These are phyloP conservation scores for Thalassaphorura encarpata DNA, from an alignment of 1,140 invertebrate species.

Conservation along the genomic window DNA sequence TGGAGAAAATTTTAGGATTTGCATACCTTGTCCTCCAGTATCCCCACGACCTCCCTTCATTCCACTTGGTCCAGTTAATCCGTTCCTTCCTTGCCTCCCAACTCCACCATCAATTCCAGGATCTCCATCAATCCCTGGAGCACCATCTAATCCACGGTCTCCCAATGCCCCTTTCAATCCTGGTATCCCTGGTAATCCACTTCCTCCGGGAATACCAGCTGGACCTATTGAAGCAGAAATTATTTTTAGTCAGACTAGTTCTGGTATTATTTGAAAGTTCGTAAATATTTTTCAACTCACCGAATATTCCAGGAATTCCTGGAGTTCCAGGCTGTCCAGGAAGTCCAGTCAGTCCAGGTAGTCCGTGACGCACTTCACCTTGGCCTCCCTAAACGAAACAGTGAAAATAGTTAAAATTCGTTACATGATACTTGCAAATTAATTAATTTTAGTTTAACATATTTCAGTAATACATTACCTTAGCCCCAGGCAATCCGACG, in stretches of 20 bases:
- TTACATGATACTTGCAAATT: no score
- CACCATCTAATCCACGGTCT: conserved; percentile 10
- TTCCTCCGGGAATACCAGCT: conserved; percentile 4
- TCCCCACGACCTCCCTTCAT: conserved; percentile 14
- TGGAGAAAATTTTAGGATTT: not conserved
- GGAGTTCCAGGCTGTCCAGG: conserved; percentile 40
- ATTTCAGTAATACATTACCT: no score
- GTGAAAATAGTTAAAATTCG: no score
- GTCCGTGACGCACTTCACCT: conserved; percentile 38
- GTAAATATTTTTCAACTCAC: not conserved
- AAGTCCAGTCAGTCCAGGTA: conserved; percentile 37
- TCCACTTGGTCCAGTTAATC: conserved; percentile 18
- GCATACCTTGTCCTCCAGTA: not conserved
- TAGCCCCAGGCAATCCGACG: not conserved
- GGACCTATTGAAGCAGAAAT: not conserved
- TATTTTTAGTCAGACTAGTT: no score
- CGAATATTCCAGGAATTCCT: not conserved
- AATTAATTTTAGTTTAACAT: no score
- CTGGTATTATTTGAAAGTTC: not conserved
- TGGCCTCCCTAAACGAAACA: conserved; percentile 40
- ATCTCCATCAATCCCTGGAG: not conserved
- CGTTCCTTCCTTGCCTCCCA: conserved; percentile 15
- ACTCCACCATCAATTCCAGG: not conserved
- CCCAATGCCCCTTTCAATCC: conserved; percentile 12
- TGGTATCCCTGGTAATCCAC: conserved; percentile 9